Base-by-base conservation (phyloP, 2,113 vertebrate species). In the Pitta sordida region DNA sequence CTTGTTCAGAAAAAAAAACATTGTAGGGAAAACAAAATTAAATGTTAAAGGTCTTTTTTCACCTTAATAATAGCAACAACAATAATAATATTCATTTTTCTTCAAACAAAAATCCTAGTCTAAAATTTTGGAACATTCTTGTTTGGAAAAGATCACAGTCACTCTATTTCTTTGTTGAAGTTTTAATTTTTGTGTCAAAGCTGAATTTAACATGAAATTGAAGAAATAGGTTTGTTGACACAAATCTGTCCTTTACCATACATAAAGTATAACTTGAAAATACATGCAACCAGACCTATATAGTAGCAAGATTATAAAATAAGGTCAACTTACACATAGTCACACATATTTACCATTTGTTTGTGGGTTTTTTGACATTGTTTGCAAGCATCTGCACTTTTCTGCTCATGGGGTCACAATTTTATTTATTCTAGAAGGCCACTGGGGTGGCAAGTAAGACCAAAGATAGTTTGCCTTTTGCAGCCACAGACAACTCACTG, bases 301-400 rank as follows among this genome's bases (percentile, higher is more conserved):
- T 81, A 43, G 53, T 12, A 68, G 34, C 22, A 68, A 62, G n/a
- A 77, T 41, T n/a, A 58, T 52, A n/a, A 85, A 77, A 37, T 30
- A 46, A 73, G 24, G 53, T 62, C 69, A 85, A 56, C n/a, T 51
- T 36, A 51, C 7, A 12, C 1, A 0, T 11, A 71, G 48, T 39
- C 2, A 2, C 55, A n/a, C 0, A 0, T 43, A 44, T 60, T 64
- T 83, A 30, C 37, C 3, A 1, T 64, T 70, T 17, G 12, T 26
- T 67, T 29, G n/a, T 53, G 37, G 37, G 18, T 4, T 3, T 62
- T 62, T 88, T 73, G 22, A 21, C 22, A 44, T 11, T 3, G 14
- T 46, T 70, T 84, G 20, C 21, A 52, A 46, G 20, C 44, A 44
- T 27, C 41, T 73, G 52, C 48, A 41, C 41, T 86, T 81, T 51